Percentiles rank a stretch among this genome's conserved stretches.
These are phyloP conservation scores for Listrodromus nycthemerus DNA, from an alignment of 2,888 invertebrate genomes.

Conservation along the genomic window DNA sequence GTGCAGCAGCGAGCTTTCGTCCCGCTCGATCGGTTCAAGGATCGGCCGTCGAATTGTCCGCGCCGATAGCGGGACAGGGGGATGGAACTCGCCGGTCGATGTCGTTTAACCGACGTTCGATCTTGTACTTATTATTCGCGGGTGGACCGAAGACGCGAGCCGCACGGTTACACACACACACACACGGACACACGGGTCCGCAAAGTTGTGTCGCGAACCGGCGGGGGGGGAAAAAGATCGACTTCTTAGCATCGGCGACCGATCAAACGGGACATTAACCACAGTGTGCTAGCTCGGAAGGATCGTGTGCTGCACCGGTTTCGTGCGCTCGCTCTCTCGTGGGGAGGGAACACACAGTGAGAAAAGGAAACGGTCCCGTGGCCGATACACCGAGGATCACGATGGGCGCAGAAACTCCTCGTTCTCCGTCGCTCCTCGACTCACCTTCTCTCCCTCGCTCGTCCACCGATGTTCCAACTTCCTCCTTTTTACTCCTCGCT, in stretches of 20 bases:
- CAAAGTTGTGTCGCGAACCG: not conserved
- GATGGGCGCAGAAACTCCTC: conserved; percentile 48
- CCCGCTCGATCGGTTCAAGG: not conserved
- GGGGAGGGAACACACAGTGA: conserved; percentile 47
- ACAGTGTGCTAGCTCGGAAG: conserved; percentile 74
- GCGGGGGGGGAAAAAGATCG: conserved; percentile 24
- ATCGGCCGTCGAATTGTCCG: not conserved
- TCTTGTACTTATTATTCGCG: conserved; percentile 46
- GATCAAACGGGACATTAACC: conserved; percentile 84
- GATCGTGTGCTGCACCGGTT: conserved; percentile 63
- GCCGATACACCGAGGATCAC: conserved; percentile 63
- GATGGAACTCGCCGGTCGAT: not conserved
- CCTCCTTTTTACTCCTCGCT: conserved; percentile 48
- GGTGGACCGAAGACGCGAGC: conserved; percentile 30
- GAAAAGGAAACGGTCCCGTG: conserved; percentile 75
- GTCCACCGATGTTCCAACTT: conserved; percentile 47
- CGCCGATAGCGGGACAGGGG: not conserved
- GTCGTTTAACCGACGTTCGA: conserved; percentile 52
- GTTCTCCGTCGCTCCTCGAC: conserved; percentile 1
- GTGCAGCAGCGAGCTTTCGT: not conserved
- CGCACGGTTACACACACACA: conserved; percentile 26
- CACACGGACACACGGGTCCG: not conserved
- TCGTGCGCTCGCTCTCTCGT: conserved; percentile 51
- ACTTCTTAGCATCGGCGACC: conserved; percentile 72
- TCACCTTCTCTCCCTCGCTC: conserved; percentile 4